Conservation (phyloP, 2,113 vertebrate genomes). For the Alligator mississippiensis region DNA sequence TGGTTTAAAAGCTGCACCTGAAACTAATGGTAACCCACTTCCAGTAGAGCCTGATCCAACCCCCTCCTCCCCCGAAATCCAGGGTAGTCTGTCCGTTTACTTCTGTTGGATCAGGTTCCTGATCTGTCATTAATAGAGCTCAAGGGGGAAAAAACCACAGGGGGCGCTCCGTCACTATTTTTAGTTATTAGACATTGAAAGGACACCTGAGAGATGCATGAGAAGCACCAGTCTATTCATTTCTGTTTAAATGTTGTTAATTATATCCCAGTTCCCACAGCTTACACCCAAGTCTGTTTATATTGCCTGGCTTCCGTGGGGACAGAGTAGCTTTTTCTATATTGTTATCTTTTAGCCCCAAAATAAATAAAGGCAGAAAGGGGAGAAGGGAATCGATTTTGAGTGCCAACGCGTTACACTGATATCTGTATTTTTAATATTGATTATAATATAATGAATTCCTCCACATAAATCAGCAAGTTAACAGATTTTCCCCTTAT, state of each 20-base stretch:
- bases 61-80: neutral
- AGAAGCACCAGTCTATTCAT: neutral
- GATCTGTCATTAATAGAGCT: neutral
- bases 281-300: fast-evolving
- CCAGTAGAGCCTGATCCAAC: neutral
- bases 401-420: neutral
- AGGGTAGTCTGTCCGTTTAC: neutral
- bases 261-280: neutral
- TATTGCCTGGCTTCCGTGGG: neutral
- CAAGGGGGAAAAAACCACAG: constrained; percentile 30
- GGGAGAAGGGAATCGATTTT: neutral
- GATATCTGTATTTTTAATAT: neutral
- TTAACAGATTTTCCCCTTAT: neutral
- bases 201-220: neutral
- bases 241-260: neutral
- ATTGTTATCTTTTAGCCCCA: neutral
- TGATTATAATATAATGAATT: neutral
- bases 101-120: neutral
- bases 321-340: neutral
- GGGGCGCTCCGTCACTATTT: constrained; percentile 47
- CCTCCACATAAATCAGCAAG: neutral
- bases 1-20: neutral
- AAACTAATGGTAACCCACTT: neutral
- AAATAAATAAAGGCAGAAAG: neutral
- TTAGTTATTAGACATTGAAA: neutral